phyloP scores from a whole-genome alignment of 1,140 invertebrate species.

The Philopotamus ludificatus region DNA sequence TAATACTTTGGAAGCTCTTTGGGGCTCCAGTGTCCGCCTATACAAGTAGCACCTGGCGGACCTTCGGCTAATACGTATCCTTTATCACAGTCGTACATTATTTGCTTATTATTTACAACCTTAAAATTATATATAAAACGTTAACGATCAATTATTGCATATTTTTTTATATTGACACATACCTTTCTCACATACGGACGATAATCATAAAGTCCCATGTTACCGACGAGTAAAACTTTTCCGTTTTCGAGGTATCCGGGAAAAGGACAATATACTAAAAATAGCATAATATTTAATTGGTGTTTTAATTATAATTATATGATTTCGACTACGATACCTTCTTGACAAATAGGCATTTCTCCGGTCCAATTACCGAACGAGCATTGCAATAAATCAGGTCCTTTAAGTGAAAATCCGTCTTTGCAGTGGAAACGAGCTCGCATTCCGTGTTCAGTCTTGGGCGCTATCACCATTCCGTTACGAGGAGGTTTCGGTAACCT shows the following conservation, averaged over 20 bases:
- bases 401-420: constrained; percentile 82
- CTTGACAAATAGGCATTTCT: constrained; percentile 78
- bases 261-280: constrained; percentile 87
- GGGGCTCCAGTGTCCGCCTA: constrained; percentile 87
- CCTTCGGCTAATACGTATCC: constrained; percentile 84
- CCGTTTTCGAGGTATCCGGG: constrained; percentile 89
- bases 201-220: constrained; percentile 97
- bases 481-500: constrained; percentile 82
- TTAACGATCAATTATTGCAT: constrained; percentile 3
- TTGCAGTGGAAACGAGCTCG: constrained; percentile 88
- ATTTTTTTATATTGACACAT: constrained; percentile 40
- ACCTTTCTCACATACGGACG: constrained; percentile 91
- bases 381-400: constrained; percentile 73
- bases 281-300: neutral
- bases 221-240: constrained; percentile 89
- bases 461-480: constrained; percentile 93
- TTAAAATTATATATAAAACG: constrained; percentile 38
- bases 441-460: constrained; percentile 93
- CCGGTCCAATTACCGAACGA: constrained; percentile 92
- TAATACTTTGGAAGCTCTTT: constrained; percentile 68
- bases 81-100: constrained; percentile 94
- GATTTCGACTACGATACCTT: constrained; percentile 58
- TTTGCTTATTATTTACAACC: constrained; percentile 90
- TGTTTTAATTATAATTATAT: neutral
- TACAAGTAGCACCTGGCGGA: constrained; percentile 89